These are phyloP conservation scores for Pocillopora verrucosa DNA, from an alignment of 64 coral and sea anemone species.

Conservation along the genomic window DNA sequence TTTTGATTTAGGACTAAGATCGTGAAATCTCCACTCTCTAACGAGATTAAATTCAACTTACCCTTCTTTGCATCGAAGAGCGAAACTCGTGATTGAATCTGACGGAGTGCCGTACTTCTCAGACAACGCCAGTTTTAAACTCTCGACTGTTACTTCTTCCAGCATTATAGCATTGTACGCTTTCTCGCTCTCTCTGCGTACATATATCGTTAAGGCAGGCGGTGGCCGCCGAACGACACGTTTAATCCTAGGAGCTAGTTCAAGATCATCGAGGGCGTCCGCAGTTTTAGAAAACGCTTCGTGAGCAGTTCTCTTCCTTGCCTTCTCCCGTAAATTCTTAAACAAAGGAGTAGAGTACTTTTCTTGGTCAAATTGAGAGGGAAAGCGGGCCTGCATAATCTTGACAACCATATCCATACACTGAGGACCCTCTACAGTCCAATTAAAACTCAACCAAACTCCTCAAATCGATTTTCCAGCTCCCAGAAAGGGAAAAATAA, in stretches of 20 bases:
- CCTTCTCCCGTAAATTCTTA: slow-evolving; percentile 68
- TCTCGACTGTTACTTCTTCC: slow-evolving; percentile 71
- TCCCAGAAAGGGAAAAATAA: slow-evolving; percentile 1
- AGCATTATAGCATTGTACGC: slow-evolving; percentile 88
- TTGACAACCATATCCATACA: slow-evolving; percentile 78
- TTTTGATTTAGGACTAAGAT: background rate
- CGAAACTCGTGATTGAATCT: slow-evolving; percentile 56
- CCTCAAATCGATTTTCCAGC: slow-evolving; percentile 16
- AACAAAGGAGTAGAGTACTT: slow-evolving; percentile 88
- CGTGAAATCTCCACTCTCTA: background rate
- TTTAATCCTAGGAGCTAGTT: slow-evolving; percentile 72
- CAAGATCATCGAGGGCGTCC: slow-evolving; percentile 75
- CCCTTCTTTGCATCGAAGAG: slow-evolving; percentile 70
- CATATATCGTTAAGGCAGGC: slow-evolving; percentile 80
- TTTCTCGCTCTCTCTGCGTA: slow-evolving; percentile 87
- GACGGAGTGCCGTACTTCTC: slow-evolving; percentile 67
- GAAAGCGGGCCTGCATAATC: slow-evolving; percentile 65
- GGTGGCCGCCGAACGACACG: slow-evolving; percentile 79
- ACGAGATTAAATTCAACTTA: slow-evolving; percentile 39
- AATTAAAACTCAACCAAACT: background rate
- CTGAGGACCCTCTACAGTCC: slow-evolving; percentile 40
- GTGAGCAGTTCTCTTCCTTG: slow-evolving; percentile 67
- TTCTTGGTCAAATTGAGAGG: slow-evolving; percentile 73
- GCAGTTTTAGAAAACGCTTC: slow-evolving; percentile 72
- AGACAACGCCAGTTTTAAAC: slow-evolving; percentile 78